phyloP scores from a whole-genome alignment of 2,888 invertebrate species.

The Lamellibrachia columna region DNA sequence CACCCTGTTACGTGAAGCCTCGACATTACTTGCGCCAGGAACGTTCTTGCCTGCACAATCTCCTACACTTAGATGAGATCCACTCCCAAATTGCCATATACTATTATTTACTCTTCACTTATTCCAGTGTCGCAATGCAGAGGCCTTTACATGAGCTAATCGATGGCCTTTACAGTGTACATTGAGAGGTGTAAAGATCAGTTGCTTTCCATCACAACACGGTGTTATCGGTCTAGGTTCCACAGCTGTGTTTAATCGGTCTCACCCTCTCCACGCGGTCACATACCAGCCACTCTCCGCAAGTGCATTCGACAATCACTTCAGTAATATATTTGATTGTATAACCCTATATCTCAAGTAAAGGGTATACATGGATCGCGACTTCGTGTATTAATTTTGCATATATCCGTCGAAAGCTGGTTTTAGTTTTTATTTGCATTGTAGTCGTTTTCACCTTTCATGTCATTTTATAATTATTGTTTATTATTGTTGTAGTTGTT shows the following conservation, averaged over 20 bases:
- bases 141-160: neutral
- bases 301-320: neutral
- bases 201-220: neutral
- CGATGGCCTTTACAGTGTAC: neutral
- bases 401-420: neutral
- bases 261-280: neutral
- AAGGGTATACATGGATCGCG: neutral
- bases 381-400: neutral
- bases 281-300: neutral
- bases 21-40: too few relatives aligned
- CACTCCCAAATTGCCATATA: neutral
- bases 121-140: neutral
- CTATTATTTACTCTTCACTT: neutral
- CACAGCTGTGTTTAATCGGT: neutral
- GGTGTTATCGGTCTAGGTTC: neutral
- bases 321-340: neutral
- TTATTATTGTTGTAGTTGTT: too few relatives aligned
- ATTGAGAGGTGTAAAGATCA: slow-evolving; percentile 1
- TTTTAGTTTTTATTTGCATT: too few relatives aligned
- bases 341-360: neutral
- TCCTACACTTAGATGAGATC: neutral
- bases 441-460: too few relatives aligned
- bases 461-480: too few relatives aligned
- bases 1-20: too few relatives aligned
- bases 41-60: too few relatives aligned